Conservation (phyloP, 2,888 invertebrate species). For the Amphipoea oculea region DNA sequence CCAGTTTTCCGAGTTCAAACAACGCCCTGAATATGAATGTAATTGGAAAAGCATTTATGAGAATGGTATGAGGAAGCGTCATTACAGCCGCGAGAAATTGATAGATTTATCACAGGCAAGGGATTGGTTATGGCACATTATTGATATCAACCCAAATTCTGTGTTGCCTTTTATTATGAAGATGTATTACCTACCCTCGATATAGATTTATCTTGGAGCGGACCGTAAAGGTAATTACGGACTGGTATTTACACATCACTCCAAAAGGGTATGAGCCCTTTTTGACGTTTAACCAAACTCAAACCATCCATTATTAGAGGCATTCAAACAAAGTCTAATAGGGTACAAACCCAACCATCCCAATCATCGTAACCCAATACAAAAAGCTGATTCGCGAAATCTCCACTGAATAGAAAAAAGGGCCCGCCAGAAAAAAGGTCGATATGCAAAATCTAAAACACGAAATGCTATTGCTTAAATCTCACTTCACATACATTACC, state of each 20-base stretch:
- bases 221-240: constrained; percentile 37
- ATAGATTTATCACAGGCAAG: constrained; percentile 62
- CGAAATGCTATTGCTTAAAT: constrained; percentile 9
- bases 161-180: constrained; percentile 46
- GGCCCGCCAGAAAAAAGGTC: constrained; percentile 7
- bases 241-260: constrained; percentile 29
- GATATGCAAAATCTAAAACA: constrained; percentile 32
- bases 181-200: constrained; percentile 45
- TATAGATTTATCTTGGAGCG: constrained; percentile 16
- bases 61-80: constrained; percentile 44
- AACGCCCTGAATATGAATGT: constrained; percentile 42
- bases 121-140: constrained; percentile 60
- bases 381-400: constrained; percentile 32
- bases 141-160: constrained; percentile 57
- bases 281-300: constrained; percentile 5
- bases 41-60: constrained; percentile 56
- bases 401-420: constrained; percentile 24
- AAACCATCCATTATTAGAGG: constrained; percentile 15
- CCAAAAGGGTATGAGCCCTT: constrained; percentile 14
- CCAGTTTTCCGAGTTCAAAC: constrained; percentile 42
- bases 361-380: constrained; percentile 5
- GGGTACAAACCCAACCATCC: constrained; percentile 18
- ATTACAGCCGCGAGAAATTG: constrained; percentile 60
- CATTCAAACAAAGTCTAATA: constrained; percentile 42
- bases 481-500: constrained; percentile 41